Evolutionary conservation across 2,113 vertebrate genomes (phyloP).

Genomic region (Trichechus manatus): DNA sequence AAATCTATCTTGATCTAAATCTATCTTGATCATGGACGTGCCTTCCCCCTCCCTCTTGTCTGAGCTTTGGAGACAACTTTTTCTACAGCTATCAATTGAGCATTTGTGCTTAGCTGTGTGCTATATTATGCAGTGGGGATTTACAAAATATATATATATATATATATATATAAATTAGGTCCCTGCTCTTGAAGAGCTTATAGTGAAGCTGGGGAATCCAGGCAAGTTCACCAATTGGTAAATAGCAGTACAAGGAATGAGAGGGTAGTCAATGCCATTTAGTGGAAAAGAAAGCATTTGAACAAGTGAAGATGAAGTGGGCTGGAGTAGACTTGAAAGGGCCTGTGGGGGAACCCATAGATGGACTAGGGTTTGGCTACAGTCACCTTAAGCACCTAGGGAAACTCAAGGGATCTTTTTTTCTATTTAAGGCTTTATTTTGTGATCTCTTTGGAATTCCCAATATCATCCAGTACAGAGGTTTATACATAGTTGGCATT

Average conservation of each 20-base stretch:
- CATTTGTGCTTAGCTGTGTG: not conserved
- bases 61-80: not conserved
- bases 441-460: conserved; percentile 44
- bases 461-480: not conserved
- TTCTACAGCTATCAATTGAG: not conserved
- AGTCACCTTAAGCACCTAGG: not conserved
- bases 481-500: not conserved
- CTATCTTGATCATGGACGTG: not conserved
- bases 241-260: not conserved
- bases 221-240: not conserved
- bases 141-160: conserved; percentile 37
- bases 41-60: not conserved
- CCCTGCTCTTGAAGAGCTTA: conserved; percentile 20
- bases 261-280: not conserved
- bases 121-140: not conserved
- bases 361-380: not conserved
- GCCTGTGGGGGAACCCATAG: not conserved
- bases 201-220: not conserved
- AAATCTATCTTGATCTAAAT: no score
- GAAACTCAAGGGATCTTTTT: not conserved
- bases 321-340: not conserved
- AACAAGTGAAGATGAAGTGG: not conserved
- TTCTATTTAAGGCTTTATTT: conserved; percentile 1
- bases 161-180: not conserved
- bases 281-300: not conserved